Percentiles rank a stretch among this genome's conserved stretches.
phyloP scores from a whole-genome alignment of 2,888 invertebrate genomes.

The Heteromurus nitidus region DNA sequence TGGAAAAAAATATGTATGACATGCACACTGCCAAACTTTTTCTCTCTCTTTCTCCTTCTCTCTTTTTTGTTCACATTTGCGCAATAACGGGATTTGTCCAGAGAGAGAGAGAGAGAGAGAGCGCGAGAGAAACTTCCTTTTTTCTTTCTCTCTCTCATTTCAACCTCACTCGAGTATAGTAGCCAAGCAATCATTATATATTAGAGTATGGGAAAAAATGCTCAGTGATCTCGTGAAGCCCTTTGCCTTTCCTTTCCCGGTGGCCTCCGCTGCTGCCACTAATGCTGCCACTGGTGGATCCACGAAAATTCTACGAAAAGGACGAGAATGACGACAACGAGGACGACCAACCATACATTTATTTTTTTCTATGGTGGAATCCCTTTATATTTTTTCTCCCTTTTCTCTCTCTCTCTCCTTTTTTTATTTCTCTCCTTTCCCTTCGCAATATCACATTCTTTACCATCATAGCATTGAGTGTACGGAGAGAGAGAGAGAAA shows the following conservation, averaged over 20 bases:
- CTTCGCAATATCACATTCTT: constrained; percentile 16
- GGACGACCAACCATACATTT: constrained; percentile 12
- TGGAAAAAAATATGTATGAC: background rate
- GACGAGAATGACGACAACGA: constrained; percentile 2
- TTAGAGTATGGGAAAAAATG: constrained; percentile 16
- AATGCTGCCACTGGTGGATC: constrained; percentile 18
- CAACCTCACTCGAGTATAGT: constrained; percentile 17
- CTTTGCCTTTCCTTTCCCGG: constrained; percentile 34
- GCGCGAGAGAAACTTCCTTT: constrained; percentile 28
- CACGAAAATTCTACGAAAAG: constrained; percentile 20
- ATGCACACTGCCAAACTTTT: background rate
- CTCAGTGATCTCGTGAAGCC: constrained; percentile 29
- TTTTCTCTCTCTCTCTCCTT: constrained; percentile 14
- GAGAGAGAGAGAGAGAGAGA: constrained; percentile 14
- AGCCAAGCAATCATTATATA: constrained; percentile 45
- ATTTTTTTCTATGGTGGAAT: constrained; percentile 43
- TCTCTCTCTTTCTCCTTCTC: constrained; percentile 17
- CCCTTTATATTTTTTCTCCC: constrained; percentile 6
- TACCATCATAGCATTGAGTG: no score
- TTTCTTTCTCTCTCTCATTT: constrained; percentile 39
- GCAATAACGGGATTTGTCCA: constrained; percentile 41
- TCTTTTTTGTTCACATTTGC: constrained; percentile 58
- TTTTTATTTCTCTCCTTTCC: constrained; percentile 7
- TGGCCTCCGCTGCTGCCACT: constrained; percentile 16
- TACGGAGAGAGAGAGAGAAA: constrained; percentile 9